phyloP scores from a whole-genome alignment of 2,888 invertebrate genomes.

The Selenia dentaria region DNA sequence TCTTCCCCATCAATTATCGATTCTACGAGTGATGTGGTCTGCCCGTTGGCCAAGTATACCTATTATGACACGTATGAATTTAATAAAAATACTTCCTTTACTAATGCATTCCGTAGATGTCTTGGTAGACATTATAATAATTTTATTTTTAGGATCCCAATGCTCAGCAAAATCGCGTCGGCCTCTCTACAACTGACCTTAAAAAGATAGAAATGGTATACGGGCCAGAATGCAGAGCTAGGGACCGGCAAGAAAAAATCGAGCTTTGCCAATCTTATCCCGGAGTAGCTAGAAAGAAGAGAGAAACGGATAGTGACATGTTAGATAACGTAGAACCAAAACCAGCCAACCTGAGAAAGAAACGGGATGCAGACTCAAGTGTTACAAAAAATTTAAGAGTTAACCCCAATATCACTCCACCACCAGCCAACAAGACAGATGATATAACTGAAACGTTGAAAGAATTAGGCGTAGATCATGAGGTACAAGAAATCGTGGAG shows the following conservation, averaged over 20 bases:
- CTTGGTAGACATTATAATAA: neutral
- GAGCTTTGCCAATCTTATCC: slow-evolving; percentile 68
- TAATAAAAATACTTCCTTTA: no score
- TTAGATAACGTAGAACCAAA: neutral
- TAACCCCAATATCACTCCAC: slow-evolving; percentile 66
- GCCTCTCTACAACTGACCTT: slow-evolving; percentile 53
- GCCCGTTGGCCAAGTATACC: no score
- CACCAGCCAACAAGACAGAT: slow-evolving; percentile 36
- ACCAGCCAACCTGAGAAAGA: slow-evolving; percentile 6
- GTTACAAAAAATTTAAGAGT: slow-evolving; percentile 53
- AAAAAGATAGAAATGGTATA: slow-evolving; percentile 66
- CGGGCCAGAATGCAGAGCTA: slow-evolving; percentile 55
- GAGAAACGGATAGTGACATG: slow-evolving; percentile 17
- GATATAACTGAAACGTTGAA: slow-evolving; percentile 31
- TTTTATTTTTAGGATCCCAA: slow-evolving; percentile 50
- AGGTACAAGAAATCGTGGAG: slow-evolving; percentile 52
- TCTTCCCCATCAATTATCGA: no score
- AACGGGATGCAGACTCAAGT: slow-evolving; percentile 19
- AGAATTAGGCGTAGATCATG: slow-evolving; percentile 50
- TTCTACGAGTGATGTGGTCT: no score
- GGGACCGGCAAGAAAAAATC: slow-evolving; percentile 64
- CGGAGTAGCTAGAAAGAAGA: slow-evolving; percentile 46
- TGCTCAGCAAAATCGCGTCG: slow-evolving; percentile 46
- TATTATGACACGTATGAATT: no score
- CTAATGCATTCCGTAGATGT: neutral